Evolutionary conservation across 1,140 invertebrate genomes (phyloP), one percentile per base, ranked within the genome.

Genomic region (Idris sp.): DNA sequence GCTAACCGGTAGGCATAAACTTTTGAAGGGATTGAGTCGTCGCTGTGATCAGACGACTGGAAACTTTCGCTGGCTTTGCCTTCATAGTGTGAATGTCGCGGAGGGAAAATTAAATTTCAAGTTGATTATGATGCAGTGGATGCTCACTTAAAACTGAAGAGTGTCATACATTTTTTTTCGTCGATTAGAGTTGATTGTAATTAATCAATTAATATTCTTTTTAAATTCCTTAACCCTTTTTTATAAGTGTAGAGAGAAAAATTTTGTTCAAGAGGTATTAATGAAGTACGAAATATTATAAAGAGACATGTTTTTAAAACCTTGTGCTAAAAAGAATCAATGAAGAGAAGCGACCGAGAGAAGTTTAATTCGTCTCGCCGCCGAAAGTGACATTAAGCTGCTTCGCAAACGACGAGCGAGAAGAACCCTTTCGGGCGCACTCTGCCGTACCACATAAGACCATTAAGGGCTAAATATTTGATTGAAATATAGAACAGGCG

Each of bases 381-480:
- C 73, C 69, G 46, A 68, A 79, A 80, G 74, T 78, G 79, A 62
- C 62, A 79, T 79, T 79, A 77, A 81, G 74, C 74, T 71, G 73
- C 46, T 75, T 77, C 46, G 53, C 67, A 77, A 80, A 81, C 41
- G 64, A 40, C 74, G 74, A 77, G 46, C 69, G 65, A 81, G 35
- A 78, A 53, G 68, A 68, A 68, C 74, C 74, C 77, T 80, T 80
- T 77, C 61, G 74, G 53, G 54, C 62, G 54, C 65, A 58, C 65
- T 78, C 67, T 78, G 65, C 46, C 67, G 53, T 80, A 69, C 64
- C 68, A 54, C 69, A 67, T 79, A 79, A 81, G 72, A 80, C 79
- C 80, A 84, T 83, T 78, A 80, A 77, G 56, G 59, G 53, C 64
- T 83, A 77, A 80, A 78, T 81, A 81, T 80, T 81, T 81, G 75